phyloP scores from a whole-genome alignment of 2,888 invertebrate species.

The Eupelmus urozonus region DNA sequence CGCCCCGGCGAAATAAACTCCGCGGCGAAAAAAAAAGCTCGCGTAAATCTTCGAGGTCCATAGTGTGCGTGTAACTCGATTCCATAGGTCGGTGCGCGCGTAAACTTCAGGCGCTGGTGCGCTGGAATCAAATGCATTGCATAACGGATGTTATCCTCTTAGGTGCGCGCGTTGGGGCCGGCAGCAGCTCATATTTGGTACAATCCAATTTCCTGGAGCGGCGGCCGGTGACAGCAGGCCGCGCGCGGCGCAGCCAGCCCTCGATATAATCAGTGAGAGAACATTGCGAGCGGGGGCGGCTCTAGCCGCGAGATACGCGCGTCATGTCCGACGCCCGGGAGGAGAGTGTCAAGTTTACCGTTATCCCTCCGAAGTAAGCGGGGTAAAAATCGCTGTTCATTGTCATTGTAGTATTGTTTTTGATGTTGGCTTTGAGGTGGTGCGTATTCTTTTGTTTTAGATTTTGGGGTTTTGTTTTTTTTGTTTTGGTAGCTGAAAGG shows the following conservation, averaged over 20 bases:
- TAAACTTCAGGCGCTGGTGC: too few species aligned
- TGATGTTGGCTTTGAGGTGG: too few species aligned
- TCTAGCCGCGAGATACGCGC: neutral
- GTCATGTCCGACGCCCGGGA: conserved; percentile 25
- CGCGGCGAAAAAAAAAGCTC: too few species aligned
- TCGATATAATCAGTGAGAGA: too few species aligned
- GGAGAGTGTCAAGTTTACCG: conserved; percentile 27
- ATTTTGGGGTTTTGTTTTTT: neutral
- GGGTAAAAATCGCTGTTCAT: conserved; percentile 35
- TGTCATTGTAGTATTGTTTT: neutral
- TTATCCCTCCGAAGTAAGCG: conserved; percentile 49
- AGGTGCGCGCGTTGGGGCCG: too few species aligned
- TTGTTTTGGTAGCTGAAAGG: too few species aligned
- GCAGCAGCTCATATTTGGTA: conserved; percentile 44
- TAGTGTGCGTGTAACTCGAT: too few species aligned
- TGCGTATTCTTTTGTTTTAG: neutral
- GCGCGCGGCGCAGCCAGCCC: too few species aligned
- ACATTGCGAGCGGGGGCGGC: too few species aligned
- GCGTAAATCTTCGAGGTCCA: neutral
- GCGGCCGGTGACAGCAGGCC: neutral
- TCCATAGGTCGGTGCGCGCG: too few species aligned
- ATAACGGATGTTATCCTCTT: conserved; percentile 49
- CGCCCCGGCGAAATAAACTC: too few species aligned
- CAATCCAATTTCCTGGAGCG: conserved; percentile 54
- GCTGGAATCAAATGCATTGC: conserved; percentile 32